phyloP scores from a whole-genome alignment of 2,797 vertebrate species.

The Rhynchonycteris naso region DNA sequence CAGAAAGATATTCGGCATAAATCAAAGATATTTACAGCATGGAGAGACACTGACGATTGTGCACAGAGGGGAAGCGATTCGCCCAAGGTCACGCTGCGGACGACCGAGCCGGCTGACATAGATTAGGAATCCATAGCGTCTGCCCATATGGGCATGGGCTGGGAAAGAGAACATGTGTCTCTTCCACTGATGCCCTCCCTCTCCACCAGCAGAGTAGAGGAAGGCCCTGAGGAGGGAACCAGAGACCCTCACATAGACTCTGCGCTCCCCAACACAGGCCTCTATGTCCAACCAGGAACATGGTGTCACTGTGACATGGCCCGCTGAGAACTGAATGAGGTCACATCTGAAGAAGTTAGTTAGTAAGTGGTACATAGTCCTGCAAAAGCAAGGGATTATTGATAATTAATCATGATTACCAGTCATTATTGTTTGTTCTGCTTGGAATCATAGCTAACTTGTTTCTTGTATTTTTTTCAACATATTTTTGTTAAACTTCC shows the following conservation, averaged over 20 bases:
- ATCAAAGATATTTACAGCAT: constrained; percentile 73
- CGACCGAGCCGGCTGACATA: fast-evolving
- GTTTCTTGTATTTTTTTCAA: constrained; percentile 9
- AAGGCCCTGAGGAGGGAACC: background rate
- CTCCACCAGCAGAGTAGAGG: background rate
- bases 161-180: background rate
- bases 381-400: background rate
- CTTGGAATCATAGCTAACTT: constrained; percentile 2
- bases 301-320: background rate
- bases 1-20: constrained; percentile 68
- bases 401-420: constrained; percentile 15
- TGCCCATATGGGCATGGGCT: background rate
- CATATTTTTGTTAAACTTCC: constrained; percentile 26
- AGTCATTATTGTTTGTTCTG: constrained; percentile 10
- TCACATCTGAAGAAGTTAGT: constrained; percentile 12
- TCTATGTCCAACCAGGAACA: background rate
- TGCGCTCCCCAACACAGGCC: background rate
- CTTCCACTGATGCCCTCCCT: background rate
- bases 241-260: background rate
- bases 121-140: background rate
- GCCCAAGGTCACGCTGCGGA: constrained; percentile 67
- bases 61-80: constrained; percentile 51
- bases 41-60: background rate
- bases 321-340: background rate
- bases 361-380: background rate